Evolutionary conservation across 2,888 invertebrate genomes (phyloP).

Genomic region (Neoaliturus tenellus): DNA sequence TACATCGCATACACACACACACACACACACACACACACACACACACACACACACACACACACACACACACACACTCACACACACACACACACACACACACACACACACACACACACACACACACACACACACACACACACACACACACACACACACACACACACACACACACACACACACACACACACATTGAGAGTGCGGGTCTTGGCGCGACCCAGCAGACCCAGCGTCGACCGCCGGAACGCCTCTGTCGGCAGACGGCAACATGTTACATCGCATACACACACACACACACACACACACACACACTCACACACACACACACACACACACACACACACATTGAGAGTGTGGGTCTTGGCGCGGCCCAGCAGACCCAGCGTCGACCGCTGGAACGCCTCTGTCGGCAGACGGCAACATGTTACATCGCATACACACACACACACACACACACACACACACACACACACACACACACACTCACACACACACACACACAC

Average conservation of each 20-base stretch:
- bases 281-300: constrained; percentile 14
- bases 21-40: constrained; percentile 32
- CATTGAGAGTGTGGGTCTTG: constrained; percentile 74
- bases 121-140: constrained; percentile 68
- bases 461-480: too few species aligned
- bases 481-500: too few species aligned
- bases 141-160: too few species aligned
- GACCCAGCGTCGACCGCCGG: constrained; percentile 88
- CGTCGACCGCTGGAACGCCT: constrained; percentile 87
- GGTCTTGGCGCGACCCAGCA: constrained; percentile 87
- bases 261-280: too few species aligned
- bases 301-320: constrained; percentile 17
- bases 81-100: constrained; percentile 29
- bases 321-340: constrained; percentile 22
- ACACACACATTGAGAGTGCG: constrained; percentile 82
- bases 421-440: too few species aligned
- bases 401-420: constrained; percentile 67
- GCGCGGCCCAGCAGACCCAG: constrained; percentile 89
- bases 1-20: constrained; percentile 52
- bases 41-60: constrained; percentile 17
- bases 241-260: constrained; percentile 79
- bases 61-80: constrained; percentile 24
- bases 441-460: too few species aligned
- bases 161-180: neutral
- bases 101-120: constrained; percentile 14